Base-by-base conservation (phyloP, 2,113 vertebrate genomes). In the Eonycteris spelaea region DNA sequence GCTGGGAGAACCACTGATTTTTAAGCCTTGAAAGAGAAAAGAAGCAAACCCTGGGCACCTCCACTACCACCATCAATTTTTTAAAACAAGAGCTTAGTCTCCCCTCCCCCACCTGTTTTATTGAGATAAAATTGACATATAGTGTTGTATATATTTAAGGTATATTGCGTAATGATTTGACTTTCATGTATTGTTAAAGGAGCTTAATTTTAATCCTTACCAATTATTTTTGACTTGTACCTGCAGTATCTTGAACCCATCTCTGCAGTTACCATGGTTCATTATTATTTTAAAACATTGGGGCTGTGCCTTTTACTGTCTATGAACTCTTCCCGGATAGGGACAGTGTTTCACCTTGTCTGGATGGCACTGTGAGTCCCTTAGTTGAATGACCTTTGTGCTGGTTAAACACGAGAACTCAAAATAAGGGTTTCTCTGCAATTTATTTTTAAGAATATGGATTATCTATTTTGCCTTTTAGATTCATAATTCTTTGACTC, bases 281-380 rank as follows among this genome's bases (percentile, higher is more conserved):
- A 53, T 77, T 55, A 57, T n/a, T 61, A 79, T 90, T 90, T 92
- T 96, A 79, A 80, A 95, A 79, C 43, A 65, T 1, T 51, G 51
- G 51, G 26, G 6, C 40, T 6, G 40, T 61, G 13, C 40, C 19
- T 21, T 88, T 86, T 78, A 73, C 40, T 15, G 1, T 73, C 48
- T 74, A 57, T 33, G 70, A 85, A 43, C 6, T 74, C 74, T 80
- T 45, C 21, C 9, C 40, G 61, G 38, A 73, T 53, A 14, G 0
- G 26, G 40, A 38, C 45, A 28, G 22, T 67, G 48, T 24, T 84
- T 95, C n/a, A 43, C 83, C 73, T 55, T 70, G 8, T 26, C 68
- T 63, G 77, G 67, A 63, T 38, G 35, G 4, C 53, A 30, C n/a
- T 26, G 26, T 10, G 68, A 85, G 53, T 75, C 21, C 10, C 51